Conservation (phyloP, 2,888 invertebrate species). For the Drosophila antonietae region DNA sequence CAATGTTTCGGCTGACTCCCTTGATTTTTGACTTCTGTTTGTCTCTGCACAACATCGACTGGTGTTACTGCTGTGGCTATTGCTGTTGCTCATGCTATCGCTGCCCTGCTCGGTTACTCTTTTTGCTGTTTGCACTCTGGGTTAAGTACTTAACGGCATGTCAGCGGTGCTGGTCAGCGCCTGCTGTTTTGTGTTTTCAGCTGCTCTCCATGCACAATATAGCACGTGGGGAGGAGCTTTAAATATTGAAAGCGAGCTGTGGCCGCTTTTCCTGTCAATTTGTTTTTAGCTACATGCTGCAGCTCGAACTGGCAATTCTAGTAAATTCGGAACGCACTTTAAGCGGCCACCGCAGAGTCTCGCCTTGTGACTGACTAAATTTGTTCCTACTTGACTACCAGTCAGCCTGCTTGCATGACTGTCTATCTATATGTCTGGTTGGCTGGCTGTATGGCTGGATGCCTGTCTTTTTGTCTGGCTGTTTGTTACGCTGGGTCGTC, state of each 20-base stretch:
- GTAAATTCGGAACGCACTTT: conserved; percentile 30
- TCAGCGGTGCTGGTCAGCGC: conserved; percentile 65
- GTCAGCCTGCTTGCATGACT: background rate
- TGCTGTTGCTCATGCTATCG: conserved; percentile 20
- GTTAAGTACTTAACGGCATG: conserved; percentile 74
- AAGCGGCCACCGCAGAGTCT: conserved; percentile 19
- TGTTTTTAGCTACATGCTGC: conserved; percentile 45
- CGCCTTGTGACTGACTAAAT: conserved; percentile 6
- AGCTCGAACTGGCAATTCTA: conserved; percentile 15
- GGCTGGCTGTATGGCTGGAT: background rate
- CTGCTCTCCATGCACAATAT: background rate
- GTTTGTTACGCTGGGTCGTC: conserved; percentile 41
- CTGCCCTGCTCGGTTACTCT: conserved; percentile 20
- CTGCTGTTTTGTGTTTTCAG: conserved; percentile 29
- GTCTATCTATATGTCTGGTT: background rate
- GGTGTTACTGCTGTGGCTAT: conserved; percentile 8
- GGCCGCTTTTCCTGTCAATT: conserved; percentile 69
- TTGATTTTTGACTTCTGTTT: conserved; percentile 62
- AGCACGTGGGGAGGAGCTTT: conserved; percentile 20
- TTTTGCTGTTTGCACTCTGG: conserved; percentile 67
- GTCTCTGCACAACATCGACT: conserved; percentile 58
- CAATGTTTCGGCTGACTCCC: conserved; percentile 24
- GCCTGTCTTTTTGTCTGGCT: conserved; percentile 4
- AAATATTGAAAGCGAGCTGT: conserved; percentile 57
- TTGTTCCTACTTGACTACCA: conserved; percentile 7